These are phyloP conservation scores for Hipparchia semele DNA, from an alignment of 2,888 invertebrate genomes.

Conservation along the genomic window DNA sequence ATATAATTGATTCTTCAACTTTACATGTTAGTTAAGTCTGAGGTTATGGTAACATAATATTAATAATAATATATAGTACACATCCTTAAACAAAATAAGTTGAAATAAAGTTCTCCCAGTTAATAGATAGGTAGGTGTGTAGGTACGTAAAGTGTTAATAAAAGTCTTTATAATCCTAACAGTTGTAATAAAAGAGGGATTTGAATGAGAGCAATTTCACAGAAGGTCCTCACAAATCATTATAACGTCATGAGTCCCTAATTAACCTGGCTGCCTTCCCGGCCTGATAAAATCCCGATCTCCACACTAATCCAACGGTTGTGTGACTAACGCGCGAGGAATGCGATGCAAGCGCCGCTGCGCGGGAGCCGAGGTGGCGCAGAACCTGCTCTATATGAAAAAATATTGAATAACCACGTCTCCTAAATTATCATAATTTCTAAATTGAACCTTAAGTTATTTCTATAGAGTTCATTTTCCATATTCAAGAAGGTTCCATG, in stretches of 20 bases:
- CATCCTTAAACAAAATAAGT: neutral
- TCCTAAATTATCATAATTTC: constrained; percentile 1
- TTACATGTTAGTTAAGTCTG: neutral
- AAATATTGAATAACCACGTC: constrained; percentile 38
- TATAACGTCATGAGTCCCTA: constrained; percentile 56
- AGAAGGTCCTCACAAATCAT: constrained; percentile 61
- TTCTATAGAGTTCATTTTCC: constrained; percentile 15
- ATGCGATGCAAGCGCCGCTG: constrained; percentile 43
- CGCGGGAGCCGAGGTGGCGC: constrained; percentile 45
- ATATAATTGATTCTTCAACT: neutral
- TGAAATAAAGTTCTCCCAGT: constrained; percentile 4
- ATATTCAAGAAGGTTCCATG: neutral
- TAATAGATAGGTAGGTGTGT: neutral
- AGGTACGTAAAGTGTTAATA: neutral
- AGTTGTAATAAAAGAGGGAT: constrained; percentile 23
- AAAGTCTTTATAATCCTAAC: neutral
- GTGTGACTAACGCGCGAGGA: constrained; percentile 50
- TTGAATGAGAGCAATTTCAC: constrained; percentile 52
- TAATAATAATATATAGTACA: neutral
- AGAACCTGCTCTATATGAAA: constrained; percentile 44
- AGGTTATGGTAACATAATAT: too few species aligned
- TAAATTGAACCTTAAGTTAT: constrained; percentile 24
- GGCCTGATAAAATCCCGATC: constrained; percentile 65
- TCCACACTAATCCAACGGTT: constrained; percentile 51
- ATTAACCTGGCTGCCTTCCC: constrained; percentile 56